Conservation (phyloP, 2,797 vertebrate species). For the Protonibea diacanthus region DNA sequence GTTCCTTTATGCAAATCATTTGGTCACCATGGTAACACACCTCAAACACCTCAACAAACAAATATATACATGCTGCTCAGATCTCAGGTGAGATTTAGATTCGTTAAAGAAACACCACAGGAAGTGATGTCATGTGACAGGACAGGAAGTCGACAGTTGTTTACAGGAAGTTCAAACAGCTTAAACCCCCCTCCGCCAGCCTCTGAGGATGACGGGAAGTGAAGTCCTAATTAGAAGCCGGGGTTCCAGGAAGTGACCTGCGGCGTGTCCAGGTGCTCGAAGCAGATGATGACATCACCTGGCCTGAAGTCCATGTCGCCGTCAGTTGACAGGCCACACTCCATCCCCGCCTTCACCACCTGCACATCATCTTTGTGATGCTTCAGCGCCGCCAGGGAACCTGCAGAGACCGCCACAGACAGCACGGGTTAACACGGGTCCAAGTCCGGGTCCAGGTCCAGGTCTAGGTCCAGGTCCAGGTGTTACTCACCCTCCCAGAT, state of each 20-base stretch:
- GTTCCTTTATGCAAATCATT: too few relatives aligned
- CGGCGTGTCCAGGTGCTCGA: constrained; percentile 81
- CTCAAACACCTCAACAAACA: too few relatives aligned
- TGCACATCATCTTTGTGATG: constrained; percentile 92
- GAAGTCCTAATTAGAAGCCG: constrained; percentile 85
- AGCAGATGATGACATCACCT: constrained; percentile 92
- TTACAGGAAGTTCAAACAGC: neutral
- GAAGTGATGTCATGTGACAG: neutral
- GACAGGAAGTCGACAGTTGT: neutral
- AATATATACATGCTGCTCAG: too few relatives aligned
- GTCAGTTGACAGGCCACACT: constrained; percentile 92
- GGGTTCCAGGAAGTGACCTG: constrained; percentile 93
- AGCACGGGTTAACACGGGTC: neutral
- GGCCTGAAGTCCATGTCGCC: constrained; percentile 81
- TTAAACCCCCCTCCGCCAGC: neutral
- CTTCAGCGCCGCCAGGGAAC: constrained; percentile 88
- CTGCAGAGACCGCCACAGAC: constrained; percentile 69
- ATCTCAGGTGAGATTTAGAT: too few relatives aligned
- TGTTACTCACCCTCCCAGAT: constrained; percentile 91
- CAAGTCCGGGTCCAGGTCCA: too few relatives aligned
- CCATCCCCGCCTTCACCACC: constrained; percentile 90
- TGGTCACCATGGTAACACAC: too few relatives aligned
- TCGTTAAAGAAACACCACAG: neutral
- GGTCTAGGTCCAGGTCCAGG: too few relatives aligned
- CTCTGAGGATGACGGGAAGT: constrained; percentile 10